Conservation (phyloP, 2,113 vertebrate genomes). For the Daubentonia madagascariensis region DNA sequence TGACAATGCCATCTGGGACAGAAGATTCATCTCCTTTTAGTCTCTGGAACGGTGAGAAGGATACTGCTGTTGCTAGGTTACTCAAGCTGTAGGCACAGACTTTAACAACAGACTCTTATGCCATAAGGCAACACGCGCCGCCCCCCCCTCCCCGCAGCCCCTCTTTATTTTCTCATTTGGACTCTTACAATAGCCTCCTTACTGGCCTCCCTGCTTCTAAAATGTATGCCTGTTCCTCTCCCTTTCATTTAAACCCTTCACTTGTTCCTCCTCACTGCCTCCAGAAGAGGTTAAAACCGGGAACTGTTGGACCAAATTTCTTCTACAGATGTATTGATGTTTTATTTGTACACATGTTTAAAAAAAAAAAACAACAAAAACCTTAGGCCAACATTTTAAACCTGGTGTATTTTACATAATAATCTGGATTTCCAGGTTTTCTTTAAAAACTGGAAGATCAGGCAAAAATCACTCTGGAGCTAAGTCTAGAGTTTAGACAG, state of each 20-base stretch:
- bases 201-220: constrained; percentile 11
- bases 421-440: not conserved
- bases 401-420: not conserved
- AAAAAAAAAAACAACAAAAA: constrained; percentile 6
- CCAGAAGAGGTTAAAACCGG: constrained; percentile 8
- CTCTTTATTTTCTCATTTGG: constrained; percentile 40
- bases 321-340: not conserved
- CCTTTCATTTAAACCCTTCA: not conserved
- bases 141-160: not conserved
- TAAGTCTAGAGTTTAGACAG: not conserved
- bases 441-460: constrained; percentile 25
- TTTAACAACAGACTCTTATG: constrained; percentile 11
- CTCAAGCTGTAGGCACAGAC: not conserved
- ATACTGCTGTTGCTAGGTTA: constrained; percentile 55
- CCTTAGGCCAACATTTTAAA: not conserved
- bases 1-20: not conserved
- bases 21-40: constrained; percentile 34
- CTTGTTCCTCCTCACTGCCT: not conserved
- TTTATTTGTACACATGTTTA: not conserved
- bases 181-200: not conserved
- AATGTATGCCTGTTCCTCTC: not conserved
- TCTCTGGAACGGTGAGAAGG: constrained; percentile 40
- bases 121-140: not conserved
- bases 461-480: not conserved
- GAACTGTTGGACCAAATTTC: not conserved